These are phyloP conservation scores for Allacma fusca DNA, from an alignment of 2,888 invertebrate genomes.

Conservation along the genomic window DNA sequence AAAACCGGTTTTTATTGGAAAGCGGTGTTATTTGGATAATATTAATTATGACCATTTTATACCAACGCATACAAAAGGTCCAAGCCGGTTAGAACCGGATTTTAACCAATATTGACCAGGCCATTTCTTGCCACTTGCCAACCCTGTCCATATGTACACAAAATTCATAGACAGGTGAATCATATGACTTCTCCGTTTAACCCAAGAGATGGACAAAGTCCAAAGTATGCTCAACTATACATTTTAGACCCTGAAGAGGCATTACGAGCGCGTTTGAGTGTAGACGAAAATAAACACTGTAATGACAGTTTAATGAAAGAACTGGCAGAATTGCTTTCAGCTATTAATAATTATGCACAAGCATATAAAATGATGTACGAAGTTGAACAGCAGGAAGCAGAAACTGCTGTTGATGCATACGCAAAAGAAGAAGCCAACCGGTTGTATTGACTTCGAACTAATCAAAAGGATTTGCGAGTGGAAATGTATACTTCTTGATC, in stretches of 20 bases:
- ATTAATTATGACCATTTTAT: too few relatives aligned
- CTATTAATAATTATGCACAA: too few relatives aligned
- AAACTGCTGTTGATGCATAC: slow-evolving; percentile 61
- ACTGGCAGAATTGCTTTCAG: not conserved
- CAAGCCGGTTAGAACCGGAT: too few relatives aligned
- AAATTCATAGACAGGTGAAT: not conserved
- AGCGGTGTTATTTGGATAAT: too few relatives aligned
- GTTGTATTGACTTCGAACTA: slow-evolving; percentile 52
- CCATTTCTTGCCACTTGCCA: too few relatives aligned
- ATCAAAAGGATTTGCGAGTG: slow-evolving; percentile 57
- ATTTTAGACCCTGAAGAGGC: not conserved
- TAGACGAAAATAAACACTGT: not conserved
- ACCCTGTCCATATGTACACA: too few relatives aligned
- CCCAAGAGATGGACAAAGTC: not conserved
- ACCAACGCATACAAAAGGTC: too few relatives aligned
- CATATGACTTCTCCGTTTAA: not conserved
- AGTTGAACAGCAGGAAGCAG: too few relatives aligned
- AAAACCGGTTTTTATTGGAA: too few relatives aligned
- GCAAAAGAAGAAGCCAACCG: slow-evolving; percentile 59
- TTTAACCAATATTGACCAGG: too few relatives aligned
- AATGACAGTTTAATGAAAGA: not conserved
- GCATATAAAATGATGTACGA: too few relatives aligned
- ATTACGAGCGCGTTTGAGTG: not conserved
- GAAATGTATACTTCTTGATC: slow-evolving; percentile 57
- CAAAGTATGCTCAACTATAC: slow-evolving; percentile 18